Evolutionary conservation across 2,113 vertebrate species (phyloP), one percentile per base, ranked within the genome.

Genomic region (Vimba vimba): DNA sequence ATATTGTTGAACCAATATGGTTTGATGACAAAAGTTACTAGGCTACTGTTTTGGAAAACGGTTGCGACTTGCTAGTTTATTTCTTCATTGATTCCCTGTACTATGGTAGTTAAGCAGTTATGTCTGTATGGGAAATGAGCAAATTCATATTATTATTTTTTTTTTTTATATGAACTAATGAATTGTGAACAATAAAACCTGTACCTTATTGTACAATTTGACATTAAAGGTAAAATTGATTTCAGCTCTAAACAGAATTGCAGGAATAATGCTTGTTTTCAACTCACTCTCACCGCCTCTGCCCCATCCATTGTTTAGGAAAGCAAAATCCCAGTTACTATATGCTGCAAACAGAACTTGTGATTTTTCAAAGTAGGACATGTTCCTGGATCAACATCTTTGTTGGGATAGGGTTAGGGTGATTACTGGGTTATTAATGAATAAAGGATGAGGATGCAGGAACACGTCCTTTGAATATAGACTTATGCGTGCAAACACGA

Each of bases 401-500:
- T 10, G 11, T 55, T 55, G 9, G 9, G 25, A 55, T 30, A 21
- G 25, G 9, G 76, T 39, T 4, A 43, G 13, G 57, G 21, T 62
- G 71, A 25, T 75, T 23, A 75, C n/a, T 62, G 33, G 57, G 36
- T 74, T 74, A 25, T 43, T 62, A 60, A 79, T 59, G 57, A 45
- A 75, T 23, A 47, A 74, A 43, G 71, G 23, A 25, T 47, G 43
- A 71, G 68, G 33, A 74, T 8, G 23, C 43, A 47, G 21, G 59
- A 25, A 62, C 57, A 64, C 3, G 17, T 11, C 43, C 27, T 82
- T 88, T 68, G 36, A 79, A 52, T 36, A 55, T 52, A 82, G 71
- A 57, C 50, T 50, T 71, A 64, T 92, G 87, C 86, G 76, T 88
- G 86, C 86, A 73, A 84, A 69, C 66, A 9, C 0, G 3, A 21